Conservation (phyloP, 2,797 vertebrate genomes). For the Gallinago stenura region DNA sequence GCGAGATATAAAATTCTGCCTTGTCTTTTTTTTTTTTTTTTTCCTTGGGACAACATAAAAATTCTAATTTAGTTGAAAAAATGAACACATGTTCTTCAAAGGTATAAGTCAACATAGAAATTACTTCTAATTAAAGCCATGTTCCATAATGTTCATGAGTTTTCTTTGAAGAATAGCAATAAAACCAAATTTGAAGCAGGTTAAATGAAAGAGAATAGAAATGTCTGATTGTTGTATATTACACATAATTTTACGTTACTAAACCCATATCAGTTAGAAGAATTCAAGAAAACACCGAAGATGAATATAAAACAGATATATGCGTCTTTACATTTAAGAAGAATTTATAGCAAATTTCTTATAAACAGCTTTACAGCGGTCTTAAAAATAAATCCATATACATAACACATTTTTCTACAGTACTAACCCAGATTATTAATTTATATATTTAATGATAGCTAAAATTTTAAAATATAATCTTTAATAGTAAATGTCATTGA, state of each 20-base stretch:
- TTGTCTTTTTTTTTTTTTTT: not conserved
- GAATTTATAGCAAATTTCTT: conserved; percentile 14
- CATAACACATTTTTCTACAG: not conserved
- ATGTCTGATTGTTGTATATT: conserved; percentile 72
- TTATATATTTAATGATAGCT: conserved; percentile 57
- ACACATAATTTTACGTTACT: conserved; percentile 76
- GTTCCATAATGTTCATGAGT: conserved; percentile 71
- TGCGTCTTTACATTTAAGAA: not conserved
- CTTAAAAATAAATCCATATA: conserved; percentile 28
- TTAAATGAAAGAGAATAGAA: conserved; percentile 76
- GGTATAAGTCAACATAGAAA: conserved; percentile 76
- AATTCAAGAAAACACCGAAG: conserved; percentile 40
- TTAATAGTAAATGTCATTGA: conserved; percentile 16
- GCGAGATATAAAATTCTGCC: not conserved
- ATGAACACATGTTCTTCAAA: conserved; percentile 76
- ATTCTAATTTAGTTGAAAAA: conserved; percentile 72
- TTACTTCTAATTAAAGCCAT: conserved; percentile 79
- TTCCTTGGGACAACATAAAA: conserved; percentile 21
- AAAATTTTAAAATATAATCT: conserved; percentile 38
- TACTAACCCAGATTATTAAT: conserved; percentile 11
- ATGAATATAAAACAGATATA: conserved; percentile 11
- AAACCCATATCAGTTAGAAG: conserved; percentile 59
- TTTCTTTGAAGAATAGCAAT: conserved; percentile 70
- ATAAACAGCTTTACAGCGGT: conserved; percentile 21
- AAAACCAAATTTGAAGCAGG: conserved; percentile 65